phyloP scores from a whole-genome alignment of 2,113 vertebrate species.

The Danio rerio region DNA sequence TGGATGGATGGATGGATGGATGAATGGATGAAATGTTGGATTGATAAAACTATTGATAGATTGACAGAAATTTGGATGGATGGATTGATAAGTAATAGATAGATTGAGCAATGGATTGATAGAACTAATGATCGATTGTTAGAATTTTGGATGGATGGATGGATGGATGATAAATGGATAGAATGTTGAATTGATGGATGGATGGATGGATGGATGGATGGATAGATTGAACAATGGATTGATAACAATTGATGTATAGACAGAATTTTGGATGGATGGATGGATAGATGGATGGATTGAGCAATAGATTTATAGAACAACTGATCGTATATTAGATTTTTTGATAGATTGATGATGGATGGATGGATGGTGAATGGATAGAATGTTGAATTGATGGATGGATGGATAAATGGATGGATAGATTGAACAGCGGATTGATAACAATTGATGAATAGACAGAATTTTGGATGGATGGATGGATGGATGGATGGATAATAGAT shows the following conservation, averaged over 20 bases:
- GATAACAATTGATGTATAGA: not conserved
- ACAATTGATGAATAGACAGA: no score
- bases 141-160: not conserved
- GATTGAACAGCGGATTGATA: no score
- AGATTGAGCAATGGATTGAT: not conserved
- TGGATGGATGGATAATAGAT: no score
- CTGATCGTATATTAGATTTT: no score
- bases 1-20: no score
- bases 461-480: no score
- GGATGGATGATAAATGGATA: not conserved
- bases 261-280: not conserved
- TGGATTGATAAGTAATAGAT: no score
- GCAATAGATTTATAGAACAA: no score
- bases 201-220: constrained; percentile 1
- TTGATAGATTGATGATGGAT: not conserved
- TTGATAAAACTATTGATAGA: not conserved
- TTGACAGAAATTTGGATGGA: not conserved
- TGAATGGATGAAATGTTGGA: not conserved
- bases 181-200: not conserved
- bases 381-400: not conserved
- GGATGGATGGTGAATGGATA: not conserved
- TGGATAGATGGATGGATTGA: not conserved
- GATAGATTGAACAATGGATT: not conserved
- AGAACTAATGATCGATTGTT: no score
- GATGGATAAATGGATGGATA: not conserved